Evolutionary conservation across 2,113 vertebrate genomes (phyloP).

Genomic region (Smithornis capensis): DNA sequence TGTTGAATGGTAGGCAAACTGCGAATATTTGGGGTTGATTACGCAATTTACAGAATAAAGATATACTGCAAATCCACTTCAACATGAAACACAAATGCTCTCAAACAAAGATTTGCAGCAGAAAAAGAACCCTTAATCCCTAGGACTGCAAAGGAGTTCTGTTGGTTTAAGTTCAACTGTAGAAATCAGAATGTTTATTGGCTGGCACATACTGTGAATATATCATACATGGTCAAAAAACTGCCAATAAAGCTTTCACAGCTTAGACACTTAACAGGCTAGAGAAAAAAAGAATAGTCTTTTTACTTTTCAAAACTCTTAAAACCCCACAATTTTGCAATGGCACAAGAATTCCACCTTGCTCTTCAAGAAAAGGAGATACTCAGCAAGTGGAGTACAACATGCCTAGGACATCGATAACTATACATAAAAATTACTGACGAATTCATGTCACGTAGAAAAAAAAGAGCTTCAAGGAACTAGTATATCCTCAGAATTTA

Average conservation of each 20-base stretch:
- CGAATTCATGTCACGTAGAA: neutral
- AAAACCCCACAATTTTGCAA: neutral
- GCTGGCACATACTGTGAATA: neutral
- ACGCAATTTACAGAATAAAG: neutral
- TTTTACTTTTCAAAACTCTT: slow-evolving; percentile 9
- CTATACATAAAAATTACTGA: neutral
- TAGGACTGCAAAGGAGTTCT: neutral
- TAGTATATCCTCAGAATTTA: neutral
- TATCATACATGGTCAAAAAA: neutral
- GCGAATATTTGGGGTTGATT: neutral
- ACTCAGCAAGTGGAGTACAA: neutral
- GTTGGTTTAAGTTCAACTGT: slow-evolving; percentile 5
- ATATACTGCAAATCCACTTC: neutral
- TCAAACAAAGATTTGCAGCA: neutral
- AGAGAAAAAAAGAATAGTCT: neutral
- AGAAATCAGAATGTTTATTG: neutral
- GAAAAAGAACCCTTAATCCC: neutral
- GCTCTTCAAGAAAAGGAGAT: neutral
- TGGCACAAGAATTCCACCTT: neutral
- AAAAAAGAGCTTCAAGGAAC: neutral
- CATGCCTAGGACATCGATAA: neutral
- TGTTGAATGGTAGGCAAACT: neutral
- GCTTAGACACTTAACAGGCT: neutral
- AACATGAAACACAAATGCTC: neutral
- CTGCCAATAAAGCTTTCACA: slow-evolving; percentile 17